Evolutionary conservation across 2,888 invertebrate species (phyloP).

Genomic region (Scaptodrosophila latifasciaeformis): DNA sequence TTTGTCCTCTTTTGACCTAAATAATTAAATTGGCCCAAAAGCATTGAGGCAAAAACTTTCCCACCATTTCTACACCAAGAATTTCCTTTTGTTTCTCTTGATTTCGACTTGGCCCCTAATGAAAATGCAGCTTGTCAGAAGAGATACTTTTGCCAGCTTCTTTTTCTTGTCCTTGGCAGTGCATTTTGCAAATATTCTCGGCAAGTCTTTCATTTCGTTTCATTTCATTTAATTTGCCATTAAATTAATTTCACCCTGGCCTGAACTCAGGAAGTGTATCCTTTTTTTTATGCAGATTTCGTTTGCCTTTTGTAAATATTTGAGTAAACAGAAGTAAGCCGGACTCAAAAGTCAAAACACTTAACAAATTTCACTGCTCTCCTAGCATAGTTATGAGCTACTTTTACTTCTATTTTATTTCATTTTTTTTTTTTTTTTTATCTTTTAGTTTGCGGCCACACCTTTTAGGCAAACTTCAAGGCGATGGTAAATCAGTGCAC

Average conservation of each 20-base stretch:
- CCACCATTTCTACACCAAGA: not conserved
- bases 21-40: constrained; percentile 52
- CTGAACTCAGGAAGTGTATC: too few species aligned
- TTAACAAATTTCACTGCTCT: too few species aligned
- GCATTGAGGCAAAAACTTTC: constrained; percentile 24
- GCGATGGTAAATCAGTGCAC: too few species aligned
- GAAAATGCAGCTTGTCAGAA: not conserved
- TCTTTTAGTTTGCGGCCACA: too few species aligned
- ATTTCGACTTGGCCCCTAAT: not conserved
- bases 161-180: constrained; percentile 23
- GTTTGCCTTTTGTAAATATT: constrained; percentile 55
- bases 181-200: too few species aligned
- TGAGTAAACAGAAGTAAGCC: constrained; percentile 52
- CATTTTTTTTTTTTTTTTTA: too few species aligned
- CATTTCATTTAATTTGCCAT: constrained; percentile 55
- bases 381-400: too few species aligned
- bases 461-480: too few species aligned
- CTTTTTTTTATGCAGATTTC: constrained; percentile 42
- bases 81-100: not conserved
- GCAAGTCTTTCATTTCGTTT: too few species aligned
- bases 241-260: constrained; percentile 59
- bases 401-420: too few species aligned
- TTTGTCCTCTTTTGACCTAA: constrained; percentile 52
- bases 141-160: too few species aligned
- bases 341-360: too few species aligned